Conservation (phyloP, 2,113 vertebrate genomes). For the Tringa solitaria region DNA sequence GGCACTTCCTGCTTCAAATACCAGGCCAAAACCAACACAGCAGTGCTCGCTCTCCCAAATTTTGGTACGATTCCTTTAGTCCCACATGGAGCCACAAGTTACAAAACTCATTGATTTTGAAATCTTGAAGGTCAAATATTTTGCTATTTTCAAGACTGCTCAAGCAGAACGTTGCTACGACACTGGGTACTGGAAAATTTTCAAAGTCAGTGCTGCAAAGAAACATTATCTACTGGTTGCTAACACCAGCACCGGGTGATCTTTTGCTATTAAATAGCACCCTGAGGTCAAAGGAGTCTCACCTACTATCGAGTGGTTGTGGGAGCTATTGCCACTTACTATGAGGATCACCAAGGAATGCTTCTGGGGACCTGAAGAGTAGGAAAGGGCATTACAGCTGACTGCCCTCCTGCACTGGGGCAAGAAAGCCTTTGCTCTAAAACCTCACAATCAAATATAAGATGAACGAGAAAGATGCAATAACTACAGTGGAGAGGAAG, state of each 20-base stretch:
- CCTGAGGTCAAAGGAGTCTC: neutral
- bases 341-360: rapidly evolving
- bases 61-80: neutral
- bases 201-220: neutral
- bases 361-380: neutral
- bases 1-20: neutral
- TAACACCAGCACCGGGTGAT: neutral
- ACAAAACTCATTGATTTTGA: neutral
- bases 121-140: neutral
- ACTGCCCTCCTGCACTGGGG: neutral
- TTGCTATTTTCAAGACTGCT: neutral
- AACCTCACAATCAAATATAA: neutral
- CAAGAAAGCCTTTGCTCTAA: neutral
- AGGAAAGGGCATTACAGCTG: neutral
- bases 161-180: neutral
- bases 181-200: neutral
- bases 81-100: neutral
- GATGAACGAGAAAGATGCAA: neutral
- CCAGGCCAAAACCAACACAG: slow-evolving; percentile 16
- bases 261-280: neutral
- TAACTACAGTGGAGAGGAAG: neutral
- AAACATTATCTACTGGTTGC: neutral
- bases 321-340: neutral
- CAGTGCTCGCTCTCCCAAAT: neutral
- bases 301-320: rapidly evolving